A percentile compares a stretch with the other conserved stretches of the same genome.
These are phyloP conservation scores for Eptesicus fuscus DNA, from an alignment of 2,113 vertebrate genomes.

Conservation along the genomic window DNA sequence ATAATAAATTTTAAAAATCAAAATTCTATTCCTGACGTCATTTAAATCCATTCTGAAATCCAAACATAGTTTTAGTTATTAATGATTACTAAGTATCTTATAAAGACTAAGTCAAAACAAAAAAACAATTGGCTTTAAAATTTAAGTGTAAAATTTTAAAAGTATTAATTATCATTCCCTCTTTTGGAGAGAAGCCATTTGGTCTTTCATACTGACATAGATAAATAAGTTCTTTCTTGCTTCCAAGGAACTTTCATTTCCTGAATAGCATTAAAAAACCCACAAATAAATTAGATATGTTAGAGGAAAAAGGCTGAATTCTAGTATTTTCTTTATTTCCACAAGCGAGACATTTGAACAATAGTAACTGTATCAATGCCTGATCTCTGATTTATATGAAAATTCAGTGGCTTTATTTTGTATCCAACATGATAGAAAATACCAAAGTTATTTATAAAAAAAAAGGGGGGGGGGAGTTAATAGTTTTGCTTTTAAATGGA, in stretches of 20 bases:
- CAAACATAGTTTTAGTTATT: not conserved
- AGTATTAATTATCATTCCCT: slow-evolving; percentile 14
- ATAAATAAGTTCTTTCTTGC: not conserved
- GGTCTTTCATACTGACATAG: not conserved
- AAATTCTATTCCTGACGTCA: not conserved
- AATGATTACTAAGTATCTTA: not conserved
- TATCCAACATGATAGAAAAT: not conserved
- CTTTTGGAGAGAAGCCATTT: not conserved
- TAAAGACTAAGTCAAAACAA: slow-evolving; percentile 16
- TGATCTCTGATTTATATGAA: not conserved
- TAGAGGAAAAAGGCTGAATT: not conserved
- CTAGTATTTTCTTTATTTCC: not conserved
- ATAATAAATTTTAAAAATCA: not conserved
- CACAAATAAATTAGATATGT: not conserved
- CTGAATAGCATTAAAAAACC: not conserved
- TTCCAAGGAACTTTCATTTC: not conserved
- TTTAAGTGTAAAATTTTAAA: slow-evolving; percentile 9
- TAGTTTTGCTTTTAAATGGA: not conserved
- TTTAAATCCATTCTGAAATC: not conserved
- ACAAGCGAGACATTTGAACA: not conserved
- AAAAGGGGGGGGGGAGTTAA: not conserved
- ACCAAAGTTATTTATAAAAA: not conserved
- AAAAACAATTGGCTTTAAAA: not conserved
- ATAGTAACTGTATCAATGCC: not conserved
- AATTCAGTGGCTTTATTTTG: not conserved